Base-by-base conservation (phyloP, 2,888 invertebrate genomes). In the Ferrisia virgata region DNA sequence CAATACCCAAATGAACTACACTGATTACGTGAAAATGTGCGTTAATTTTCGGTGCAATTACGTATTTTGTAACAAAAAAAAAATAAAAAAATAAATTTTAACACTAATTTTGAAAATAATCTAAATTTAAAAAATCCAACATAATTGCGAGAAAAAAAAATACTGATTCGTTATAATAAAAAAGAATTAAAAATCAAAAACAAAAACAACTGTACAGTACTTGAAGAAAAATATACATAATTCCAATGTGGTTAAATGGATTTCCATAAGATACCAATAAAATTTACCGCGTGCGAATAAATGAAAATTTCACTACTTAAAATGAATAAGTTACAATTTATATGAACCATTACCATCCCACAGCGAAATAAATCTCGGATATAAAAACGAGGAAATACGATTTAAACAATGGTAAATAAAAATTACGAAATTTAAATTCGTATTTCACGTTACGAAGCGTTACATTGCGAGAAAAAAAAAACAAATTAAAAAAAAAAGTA, bases 1-100 rank as follows among this genome's bases (percentile, higher is more conserved):
- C 72, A 72, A n/a, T 64, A 28, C 22, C 33, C 72, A 72, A 72
- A 72, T 28, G 33, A 33, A 72, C 72, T 72, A 72, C 72, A 33
- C 33, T 72, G 18, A n/a, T 72, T 72, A 72, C 72, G 72, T 72
- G 72, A 72, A n/a, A 33, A 33, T 72, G 36, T 72, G 72, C 72
- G 36, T 33, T 72, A 72, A 36, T 33, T 72, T 33, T 72, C 1
- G 31, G 72, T 72, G 72, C 72, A 72, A n/a, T n/a, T n/a, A n/a
- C n/a, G n/a, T 31, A 28, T 64, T 64, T 64, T 28, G 18, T 64
- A 31, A 58, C 18, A 58, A 58, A 58, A 47, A 47, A 47, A 47
- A 25, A 31, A 58, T 58, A 25, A 22, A 58, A 58, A 47, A 43
- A 13, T 43, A 43, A 47, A 47, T 18, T 47, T 47, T 8, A 18